phyloP scores from a whole-genome alignment of 2,113 vertebrate species.

The Galemys pyrenaicus region DNA sequence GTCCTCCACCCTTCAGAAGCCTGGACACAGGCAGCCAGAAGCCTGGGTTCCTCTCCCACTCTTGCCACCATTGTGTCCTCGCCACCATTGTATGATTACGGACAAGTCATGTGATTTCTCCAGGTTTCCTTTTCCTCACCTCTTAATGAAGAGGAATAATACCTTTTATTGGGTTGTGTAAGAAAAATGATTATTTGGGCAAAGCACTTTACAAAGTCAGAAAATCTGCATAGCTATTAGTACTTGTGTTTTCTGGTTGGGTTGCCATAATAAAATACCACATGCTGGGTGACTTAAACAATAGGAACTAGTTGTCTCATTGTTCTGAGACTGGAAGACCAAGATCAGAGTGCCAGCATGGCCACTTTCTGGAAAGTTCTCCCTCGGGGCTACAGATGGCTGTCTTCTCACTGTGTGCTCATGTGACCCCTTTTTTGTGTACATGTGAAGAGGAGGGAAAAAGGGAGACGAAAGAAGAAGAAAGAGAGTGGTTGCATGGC shows the following conservation, averaged over 20 bases:
- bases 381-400: neutral
- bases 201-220: neutral
- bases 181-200: neutral
- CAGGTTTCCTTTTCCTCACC: neutral
- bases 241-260: neutral
- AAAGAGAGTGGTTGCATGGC: neutral
- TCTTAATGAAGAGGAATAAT: neutral
- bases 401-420: neutral
- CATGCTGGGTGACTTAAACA: neutral
- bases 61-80: neutral
- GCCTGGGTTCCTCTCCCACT: neutral
- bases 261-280: neutral
- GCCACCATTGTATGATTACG: neutral
- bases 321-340: neutral
- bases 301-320: neutral
- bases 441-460: neutral
- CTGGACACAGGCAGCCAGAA: neutral
- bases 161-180: neutral
- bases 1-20: neutral
- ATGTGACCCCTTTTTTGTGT: neutral
- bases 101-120: neutral
- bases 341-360: neutral
- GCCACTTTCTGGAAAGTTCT: neutral
- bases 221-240: neutral
- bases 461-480: neutral